Conservation (phyloP, 2,888 invertebrate genomes). For the Mylabris sibirica region DNA sequence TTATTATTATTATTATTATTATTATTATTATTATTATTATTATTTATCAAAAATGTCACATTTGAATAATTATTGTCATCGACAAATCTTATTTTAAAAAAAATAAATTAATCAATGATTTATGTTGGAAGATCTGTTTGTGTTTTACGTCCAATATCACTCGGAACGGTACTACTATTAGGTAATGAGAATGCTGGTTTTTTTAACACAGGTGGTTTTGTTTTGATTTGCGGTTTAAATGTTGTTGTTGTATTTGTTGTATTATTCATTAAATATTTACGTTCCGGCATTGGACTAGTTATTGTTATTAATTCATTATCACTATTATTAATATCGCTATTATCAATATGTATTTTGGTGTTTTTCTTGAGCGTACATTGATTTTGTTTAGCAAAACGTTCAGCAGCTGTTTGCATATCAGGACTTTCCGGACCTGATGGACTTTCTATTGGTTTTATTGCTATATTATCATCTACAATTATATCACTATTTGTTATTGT, state of each 20-base stretch:
- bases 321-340: slow-evolving; percentile 35
- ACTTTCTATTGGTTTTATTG: slow-evolving; percentile 47
- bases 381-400: slow-evolving; percentile 80
- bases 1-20: too few relatives aligned
- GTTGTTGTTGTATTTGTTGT: slow-evolving; percentile 55
- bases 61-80: not conserved
- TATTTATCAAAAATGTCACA: slow-evolving; percentile 1
- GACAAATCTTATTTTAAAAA: not conserved
- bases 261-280: slow-evolving; percentile 53
- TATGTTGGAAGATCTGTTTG: slow-evolving; percentile 50
- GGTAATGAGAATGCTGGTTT: slow-evolving; percentile 68
- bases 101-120: slow-evolving; percentile 15
- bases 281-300: slow-evolving; percentile 55
- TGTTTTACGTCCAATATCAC: slow-evolving; percentile 50
- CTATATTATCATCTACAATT: slow-evolving; percentile 45
- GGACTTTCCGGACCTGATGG: slow-evolving; percentile 65
- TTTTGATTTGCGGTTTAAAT: slow-evolving; percentile 78
- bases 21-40: too few relatives aligned
- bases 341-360: slow-evolving; percentile 61
- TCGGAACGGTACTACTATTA: slow-evolving; percentile 51
- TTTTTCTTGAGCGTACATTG: slow-evolving; percentile 81
- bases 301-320: slow-evolving; percentile 50
- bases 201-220: slow-evolving; percentile 82
- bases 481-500: slow-evolving; percentile 33
- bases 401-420: slow-evolving; percentile 77